Evolutionary conservation across 2,113 vertebrate genomes (phyloP), one percentile per base, ranked within the genome.

Genomic region (Percopsis transmontana): DNA sequence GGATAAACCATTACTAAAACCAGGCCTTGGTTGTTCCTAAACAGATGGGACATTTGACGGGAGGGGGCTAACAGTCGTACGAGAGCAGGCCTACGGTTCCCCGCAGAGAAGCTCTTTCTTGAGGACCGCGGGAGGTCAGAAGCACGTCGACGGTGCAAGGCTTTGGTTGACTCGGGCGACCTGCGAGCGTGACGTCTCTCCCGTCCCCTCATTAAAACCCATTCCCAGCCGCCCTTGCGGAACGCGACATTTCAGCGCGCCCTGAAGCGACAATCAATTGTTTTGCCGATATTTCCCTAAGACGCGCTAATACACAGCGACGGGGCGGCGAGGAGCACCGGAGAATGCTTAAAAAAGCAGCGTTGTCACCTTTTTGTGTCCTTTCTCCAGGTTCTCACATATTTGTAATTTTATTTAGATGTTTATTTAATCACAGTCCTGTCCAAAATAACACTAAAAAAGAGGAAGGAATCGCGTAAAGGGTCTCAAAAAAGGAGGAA

Each of bases 271-370:
- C 20, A 57, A 88, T 78, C 71, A 72, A 87, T 81, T 72, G 72
- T 54, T 64, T 77, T 87, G 70, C 72, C 81, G 74, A 85, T 87
- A 84, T 53, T 3, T 52, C 54, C 52, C 54, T 77, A 84, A 85
- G 74, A 44, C 72, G 56, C 24, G 20, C 54, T 80, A 80, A 87
- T 81, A 75, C 72, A 73, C 68, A 76, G 80, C 53, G 87, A 82
- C 82, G 76, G 62, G 70, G 12, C 19, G n/a, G 58, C 53, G 60
- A 58, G 0, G 66, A 72, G 68, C 44, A 47, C 19, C 38, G 57
- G 64, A 56, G 52, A 77, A 58, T 72, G 44, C 5, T 52, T 56
- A 60, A 68, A 78, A 77, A 78, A 76, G 55, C 56, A 11, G 79
- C 70, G 64, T 58, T 9, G 51, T 81, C 77, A 68, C 64, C 56